A percentile compares a stretch with the other conserved stretches of the same genome.
These are phyloP conservation scores for Drosophila bocki DNA, from an alignment of 1,140 invertebrate genomes.

Conservation along the genomic window DNA sequence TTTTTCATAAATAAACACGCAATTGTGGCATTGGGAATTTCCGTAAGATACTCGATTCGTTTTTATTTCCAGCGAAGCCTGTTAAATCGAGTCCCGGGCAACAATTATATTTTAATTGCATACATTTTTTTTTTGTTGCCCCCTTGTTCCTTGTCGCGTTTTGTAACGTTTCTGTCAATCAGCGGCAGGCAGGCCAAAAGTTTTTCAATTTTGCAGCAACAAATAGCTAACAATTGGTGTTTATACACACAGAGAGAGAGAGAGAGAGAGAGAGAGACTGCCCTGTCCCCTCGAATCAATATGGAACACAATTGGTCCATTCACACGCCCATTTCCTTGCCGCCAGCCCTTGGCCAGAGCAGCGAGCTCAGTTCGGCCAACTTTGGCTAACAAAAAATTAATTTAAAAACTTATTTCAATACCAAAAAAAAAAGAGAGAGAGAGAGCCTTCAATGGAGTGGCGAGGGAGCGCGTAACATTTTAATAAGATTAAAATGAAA, in stretches of 20 bases:
- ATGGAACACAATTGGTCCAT: constrained; percentile 78
- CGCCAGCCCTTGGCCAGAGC: neutral
- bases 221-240: constrained; percentile 78
- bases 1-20: constrained; percentile 69
- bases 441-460: neutral
- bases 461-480: constrained; percentile 63
- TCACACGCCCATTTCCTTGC: constrained; percentile 76
- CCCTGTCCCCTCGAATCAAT: constrained; percentile 64
- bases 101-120: constrained; percentile 78
- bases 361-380: constrained; percentile 52
- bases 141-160: neutral
- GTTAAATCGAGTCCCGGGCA: constrained; percentile 21
- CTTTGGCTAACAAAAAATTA: constrained; percentile 80
- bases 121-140: constrained; percentile 29
- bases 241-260: constrained; percentile 45
- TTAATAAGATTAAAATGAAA: constrained; percentile 84
- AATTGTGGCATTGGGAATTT: constrained; percentile 55
- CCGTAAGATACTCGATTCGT: constrained; percentile 20
- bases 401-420: constrained; percentile 84
- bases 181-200: constrained; percentile 61
- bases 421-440: constrained; percentile 49
- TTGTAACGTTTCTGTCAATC: constrained; percentile 43
- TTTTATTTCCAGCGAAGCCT: neutral
- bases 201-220: constrained; percentile 82
- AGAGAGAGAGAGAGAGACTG: neutral